Base-by-base conservation (phyloP, 2,797 vertebrate species). In the Knipowitschia caucasica region DNA sequence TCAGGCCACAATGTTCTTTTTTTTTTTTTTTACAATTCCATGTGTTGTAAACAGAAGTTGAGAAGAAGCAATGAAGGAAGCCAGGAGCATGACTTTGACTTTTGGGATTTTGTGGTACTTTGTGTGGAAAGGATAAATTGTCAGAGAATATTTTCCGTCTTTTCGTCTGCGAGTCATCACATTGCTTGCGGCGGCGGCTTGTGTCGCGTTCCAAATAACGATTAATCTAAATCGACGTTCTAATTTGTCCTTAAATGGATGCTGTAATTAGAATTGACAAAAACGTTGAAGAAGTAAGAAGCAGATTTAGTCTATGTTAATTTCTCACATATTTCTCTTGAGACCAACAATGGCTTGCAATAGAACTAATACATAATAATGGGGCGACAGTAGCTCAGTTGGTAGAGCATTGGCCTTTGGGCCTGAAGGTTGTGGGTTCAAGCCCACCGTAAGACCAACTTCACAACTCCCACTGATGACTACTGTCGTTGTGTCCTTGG, bases 101-200 rank as follows among this genome's bases (percentile, higher is more conserved):
- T n/a, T n/a, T 2, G 47, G 55, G 57, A 27, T 50, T 47, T 18
- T 1, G 14, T 45, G 42, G 31, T 30, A 54, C 42, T 42, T n/a
- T n/a, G n/a, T 62, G 62, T 4, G 14, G 60, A 20, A 52, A 62
- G 14, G 42, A 27, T 18, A 69, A 69, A 55, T 56, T 25, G 72
- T 62, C 39, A 42, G 31, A 65, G 54, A 43, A 67, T 49, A 58
- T 75, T 81, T 77, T 82, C 72, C 62, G 67, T 65, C 38, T 25
- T 39, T n/a, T 24, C 34, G 10, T 45, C 59, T 58, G 26, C 50
- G 68, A 53, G 53, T 34, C 56, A 35, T 40, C 62, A 43, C 7
- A 62, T 70, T 64, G 69, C 57, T 50, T 71, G 75, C 66, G 64
- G 68, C 65, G 62, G 21, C 44, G 59, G 50, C 39, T 21, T 1